Evolutionary conservation across 2,888 invertebrate species (phyloP).

Genomic region (Drosophila colorata): DNA sequence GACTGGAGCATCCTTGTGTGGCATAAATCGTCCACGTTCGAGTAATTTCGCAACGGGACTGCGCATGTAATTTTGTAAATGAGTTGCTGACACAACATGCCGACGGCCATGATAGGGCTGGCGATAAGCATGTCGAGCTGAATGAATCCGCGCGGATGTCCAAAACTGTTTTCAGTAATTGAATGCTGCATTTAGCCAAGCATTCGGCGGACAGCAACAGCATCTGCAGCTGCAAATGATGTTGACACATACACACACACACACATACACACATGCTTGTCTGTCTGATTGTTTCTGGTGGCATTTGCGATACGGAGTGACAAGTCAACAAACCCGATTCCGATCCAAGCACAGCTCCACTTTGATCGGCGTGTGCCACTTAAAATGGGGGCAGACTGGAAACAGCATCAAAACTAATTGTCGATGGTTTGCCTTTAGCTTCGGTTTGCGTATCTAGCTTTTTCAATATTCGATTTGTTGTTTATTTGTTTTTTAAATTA

Average conservation of each 20-base stretch:
- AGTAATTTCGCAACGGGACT: not conserved
- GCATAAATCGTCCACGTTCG: not conserved
- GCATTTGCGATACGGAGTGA: not conserved
- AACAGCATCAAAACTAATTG: no score
- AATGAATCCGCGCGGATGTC: not conserved
- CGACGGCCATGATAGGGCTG: not conserved
- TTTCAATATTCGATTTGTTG: no score
- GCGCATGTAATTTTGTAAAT: not conserved
- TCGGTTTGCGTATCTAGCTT: no score
- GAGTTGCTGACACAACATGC: slow-evolving; percentile 3
- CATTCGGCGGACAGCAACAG: not conserved
- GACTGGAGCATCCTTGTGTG: not conserved
- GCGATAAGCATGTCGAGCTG: not conserved
- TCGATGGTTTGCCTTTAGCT: no score
- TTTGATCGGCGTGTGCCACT: no score
- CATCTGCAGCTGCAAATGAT: not conserved
- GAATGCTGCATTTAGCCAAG: slow-evolving; percentile 10
- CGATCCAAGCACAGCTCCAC: not conserved
- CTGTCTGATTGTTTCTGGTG: not conserved
- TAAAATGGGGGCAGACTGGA: no score
- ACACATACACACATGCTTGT: not conserved
- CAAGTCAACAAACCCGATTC: not conserved
- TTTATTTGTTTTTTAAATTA: no score
- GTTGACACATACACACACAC: not conserved
- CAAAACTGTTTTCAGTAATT: slow-evolving; percentile 1